These are phyloP conservation scores for Terebella lapidaria DNA, from an alignment of 2,888 invertebrate species.

Conservation along the genomic window DNA sequence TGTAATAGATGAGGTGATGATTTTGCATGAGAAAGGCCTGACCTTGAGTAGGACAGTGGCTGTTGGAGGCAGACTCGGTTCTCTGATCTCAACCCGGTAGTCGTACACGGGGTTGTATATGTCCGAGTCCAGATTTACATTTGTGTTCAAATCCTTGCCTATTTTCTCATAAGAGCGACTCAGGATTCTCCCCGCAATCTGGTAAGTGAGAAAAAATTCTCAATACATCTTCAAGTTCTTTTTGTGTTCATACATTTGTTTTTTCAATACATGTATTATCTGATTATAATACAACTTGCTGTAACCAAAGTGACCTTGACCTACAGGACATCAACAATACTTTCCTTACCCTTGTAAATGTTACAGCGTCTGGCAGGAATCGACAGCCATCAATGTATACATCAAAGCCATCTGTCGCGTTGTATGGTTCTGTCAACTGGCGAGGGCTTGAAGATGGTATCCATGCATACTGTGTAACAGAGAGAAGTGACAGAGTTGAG, in stretches of 20 bases:
- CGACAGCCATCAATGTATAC: slow-evolving; percentile 48
- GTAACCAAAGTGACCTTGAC: too few species aligned
- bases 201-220: background rate
- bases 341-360: slow-evolving; percentile 18
- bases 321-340: too few species aligned
- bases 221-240: background rate
- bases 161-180: slow-evolving; percentile 39
- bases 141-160: slow-evolving; percentile 41
- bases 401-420: slow-evolving; percentile 47
- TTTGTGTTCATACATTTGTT: too few species aligned
- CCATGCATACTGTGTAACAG: slow-evolving; percentile 8
- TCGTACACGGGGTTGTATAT: slow-evolving; percentile 50
- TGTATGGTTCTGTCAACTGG: slow-evolving; percentile 40
- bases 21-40: too few species aligned
- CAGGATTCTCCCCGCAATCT: slow-evolving; percentile 46
- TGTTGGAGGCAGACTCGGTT: slow-evolving; percentile 44
- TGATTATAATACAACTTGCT: too few species aligned
- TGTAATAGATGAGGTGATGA: too few species aligned
- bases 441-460: slow-evolving; percentile 20
- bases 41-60: slow-evolving; percentile 49
- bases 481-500: too few species aligned
- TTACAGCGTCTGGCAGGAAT: slow-evolving; percentile 46
- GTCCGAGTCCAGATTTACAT: slow-evolving; percentile 43
- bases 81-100: slow-evolving; percentile 42
- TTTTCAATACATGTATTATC: too few species aligned